Percentiles rank a stretch among this genome's conserved stretches.
Conservation (phyloP, 92 coral and sea anemone genomes). For the Nematostella vectensis region DNA sequence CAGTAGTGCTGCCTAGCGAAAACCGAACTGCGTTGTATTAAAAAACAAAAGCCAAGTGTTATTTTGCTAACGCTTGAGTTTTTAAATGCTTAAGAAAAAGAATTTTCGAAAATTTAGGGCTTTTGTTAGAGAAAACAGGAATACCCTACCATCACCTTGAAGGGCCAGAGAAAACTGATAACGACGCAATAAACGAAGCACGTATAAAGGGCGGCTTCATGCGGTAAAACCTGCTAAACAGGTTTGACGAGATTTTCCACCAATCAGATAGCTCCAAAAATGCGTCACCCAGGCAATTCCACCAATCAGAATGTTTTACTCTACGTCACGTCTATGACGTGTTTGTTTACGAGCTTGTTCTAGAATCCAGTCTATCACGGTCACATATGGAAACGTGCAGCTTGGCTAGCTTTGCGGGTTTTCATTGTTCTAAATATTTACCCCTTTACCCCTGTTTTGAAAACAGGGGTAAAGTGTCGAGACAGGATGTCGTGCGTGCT, state of each 20-base stretch:
- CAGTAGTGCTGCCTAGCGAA: too few species aligned
- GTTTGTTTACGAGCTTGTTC: slow-evolving; percentile 11
- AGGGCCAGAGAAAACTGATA: slow-evolving; percentile 43
- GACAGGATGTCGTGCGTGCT: too few species aligned
- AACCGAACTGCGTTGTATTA: too few species aligned
- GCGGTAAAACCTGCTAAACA: slow-evolving; percentile 44
- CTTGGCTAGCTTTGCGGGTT: too few species aligned
- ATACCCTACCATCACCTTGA: background rate
- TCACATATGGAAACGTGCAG: background rate
- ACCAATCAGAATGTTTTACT: slow-evolving; percentile 25
- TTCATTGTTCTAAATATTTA: too few species aligned
- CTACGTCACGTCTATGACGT: slow-evolving; percentile 42
- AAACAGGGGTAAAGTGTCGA: too few species aligned
- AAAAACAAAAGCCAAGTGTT: too few species aligned
- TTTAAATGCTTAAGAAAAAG: background rate
- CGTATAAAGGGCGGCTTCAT: slow-evolving; percentile 22
- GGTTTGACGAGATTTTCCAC: slow-evolving; percentile 34
- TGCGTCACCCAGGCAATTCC: slow-evolving; percentile 4
- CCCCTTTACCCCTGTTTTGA: too few species aligned
- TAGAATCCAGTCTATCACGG: background rate
- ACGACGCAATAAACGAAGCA: slow-evolving; percentile 52
- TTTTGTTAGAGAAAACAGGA: background rate
- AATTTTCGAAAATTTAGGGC: background rate
- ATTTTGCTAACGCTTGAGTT: background rate
- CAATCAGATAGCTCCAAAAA: slow-evolving; percentile 43